Percentiles rank a stretch among this genome's conserved stretches.
These are phyloP conservation scores for Pollimyrus isidori DNA, from an alignment of 2,113 vertebrate genomes.

Conservation along the genomic window DNA sequence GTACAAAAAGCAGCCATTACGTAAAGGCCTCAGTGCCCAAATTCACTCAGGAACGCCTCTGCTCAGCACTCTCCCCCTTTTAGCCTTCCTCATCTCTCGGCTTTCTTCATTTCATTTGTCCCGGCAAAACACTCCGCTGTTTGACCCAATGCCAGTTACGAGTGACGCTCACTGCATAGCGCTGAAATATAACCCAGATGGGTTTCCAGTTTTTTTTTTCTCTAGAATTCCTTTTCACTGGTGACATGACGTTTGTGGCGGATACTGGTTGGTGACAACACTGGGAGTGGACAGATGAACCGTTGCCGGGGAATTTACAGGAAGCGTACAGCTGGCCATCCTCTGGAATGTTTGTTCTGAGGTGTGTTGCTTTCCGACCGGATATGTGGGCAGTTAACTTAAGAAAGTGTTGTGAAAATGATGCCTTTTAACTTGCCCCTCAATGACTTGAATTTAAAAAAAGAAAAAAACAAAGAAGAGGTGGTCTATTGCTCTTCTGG, in stretches of 20 bases:
- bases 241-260: background rate
- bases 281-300: background rate
- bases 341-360: background rate
- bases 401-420: background rate
- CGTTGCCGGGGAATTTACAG: background rate
- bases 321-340: background rate
- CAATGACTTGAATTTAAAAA: background rate
- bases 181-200: conserved; percentile 6
- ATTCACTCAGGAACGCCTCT: background rate
- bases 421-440: background rate
- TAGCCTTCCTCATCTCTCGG: background rate
- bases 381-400: background rate
- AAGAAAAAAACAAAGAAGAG: background rate
- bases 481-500: background rate
- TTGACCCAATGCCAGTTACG: background rate
- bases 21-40: background rate
- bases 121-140: background rate
- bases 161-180: background rate
- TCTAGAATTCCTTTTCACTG: background rate
- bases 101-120: background rate
- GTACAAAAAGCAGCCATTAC: background rate
- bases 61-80: background rate
- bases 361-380: background rate
- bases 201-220: background rate
- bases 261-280: background rate